A percentile compares a stretch with the other conserved stretches of the same genome.
phyloP scores from a whole-genome alignment of 92 coral and sea anemone genomes.

The Palythoa grandis region DNA sequence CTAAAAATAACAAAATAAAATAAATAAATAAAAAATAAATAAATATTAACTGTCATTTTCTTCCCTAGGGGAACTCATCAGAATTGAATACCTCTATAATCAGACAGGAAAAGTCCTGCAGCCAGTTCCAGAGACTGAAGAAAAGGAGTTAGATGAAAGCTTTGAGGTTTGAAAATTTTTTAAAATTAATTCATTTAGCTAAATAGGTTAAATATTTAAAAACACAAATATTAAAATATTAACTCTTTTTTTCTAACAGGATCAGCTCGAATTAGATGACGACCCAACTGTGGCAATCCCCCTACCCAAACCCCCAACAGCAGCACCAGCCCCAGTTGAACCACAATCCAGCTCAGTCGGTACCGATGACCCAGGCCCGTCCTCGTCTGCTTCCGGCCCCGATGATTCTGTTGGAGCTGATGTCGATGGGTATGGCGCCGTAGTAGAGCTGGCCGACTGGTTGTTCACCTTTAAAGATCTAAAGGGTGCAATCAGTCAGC shows the following conservation, averaged over 20 bases:
- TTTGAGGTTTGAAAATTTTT: neutral
- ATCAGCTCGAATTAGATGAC: neutral
- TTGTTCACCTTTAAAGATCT: constrained; percentile 47
- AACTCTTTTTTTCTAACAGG: neutral
- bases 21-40: too few relatives aligned
- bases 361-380: too few relatives aligned
- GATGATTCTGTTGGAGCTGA: too few relatives aligned
- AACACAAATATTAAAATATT: neutral
- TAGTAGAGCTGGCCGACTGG: neutral
- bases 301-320: neutral
- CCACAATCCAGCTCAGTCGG: too few relatives aligned
- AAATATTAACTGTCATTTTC: too few relatives aligned
- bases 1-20: too few relatives aligned
- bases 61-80: neutral
- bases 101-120: neutral
- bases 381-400: too few relatives aligned
- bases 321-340: too few relatives aligned
- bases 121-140: neutral
- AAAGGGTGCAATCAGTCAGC: constrained; percentile 31
- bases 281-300: neutral
- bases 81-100: neutral
- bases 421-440: too few relatives aligned
- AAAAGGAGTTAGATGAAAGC: neutral
- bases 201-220: neutral
- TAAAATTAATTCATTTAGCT: neutral